Conservation (phyloP, 2,888 invertebrate genomes). For the Drosophila suboccidentalis region DNA sequence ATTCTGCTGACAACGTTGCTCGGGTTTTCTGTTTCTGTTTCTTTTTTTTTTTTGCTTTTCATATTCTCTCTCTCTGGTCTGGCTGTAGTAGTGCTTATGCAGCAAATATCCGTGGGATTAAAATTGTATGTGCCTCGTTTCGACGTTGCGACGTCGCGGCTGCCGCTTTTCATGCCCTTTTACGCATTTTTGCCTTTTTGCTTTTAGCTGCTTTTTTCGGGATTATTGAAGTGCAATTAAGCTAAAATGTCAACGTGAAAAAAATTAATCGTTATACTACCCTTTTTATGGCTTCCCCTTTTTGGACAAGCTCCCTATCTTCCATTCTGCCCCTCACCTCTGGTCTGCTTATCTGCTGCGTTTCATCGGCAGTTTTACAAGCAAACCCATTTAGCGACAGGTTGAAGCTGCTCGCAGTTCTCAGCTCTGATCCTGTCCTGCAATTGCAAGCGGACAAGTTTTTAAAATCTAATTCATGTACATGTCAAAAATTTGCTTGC, state of each 20-base stretch:
- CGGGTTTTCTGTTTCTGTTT: conserved; percentile 43
- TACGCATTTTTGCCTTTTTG: conserved; percentile 80
- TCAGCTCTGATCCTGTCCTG: conserved; percentile 27
- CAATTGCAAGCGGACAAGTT: conserved; percentile 60
- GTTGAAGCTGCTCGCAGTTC: conserved; percentile 34
- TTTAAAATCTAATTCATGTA: conserved; percentile 83
- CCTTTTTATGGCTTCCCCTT: conserved; percentile 77
- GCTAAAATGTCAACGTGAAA: conserved; percentile 84
- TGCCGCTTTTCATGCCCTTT: conserved; percentile 82
- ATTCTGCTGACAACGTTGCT: conserved; percentile 74
- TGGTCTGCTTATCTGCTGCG: conserved; percentile 58
- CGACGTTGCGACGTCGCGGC: conserved; percentile 54
- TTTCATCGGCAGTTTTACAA: conserved; percentile 61
- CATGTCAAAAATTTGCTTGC: conserved; percentile 76
- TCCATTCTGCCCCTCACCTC: neutral
- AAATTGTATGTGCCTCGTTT: conserved; percentile 71
- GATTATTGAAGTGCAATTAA: conserved; percentile 85
- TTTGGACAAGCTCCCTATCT: conserved; percentile 1
- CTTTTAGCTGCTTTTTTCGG: conserved; percentile 74
- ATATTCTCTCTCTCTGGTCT: conserved; percentile 3
- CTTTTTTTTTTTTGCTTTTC: conserved; percentile 18
- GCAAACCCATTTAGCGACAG: conserved; percentile 70
- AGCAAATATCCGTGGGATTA: conserved; percentile 82
- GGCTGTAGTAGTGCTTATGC: conserved; percentile 76
- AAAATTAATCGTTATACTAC: conserved; percentile 83